Conservation (phyloP, 1,140 invertebrate genomes). For the Bursaphelenchus mucronatus region DNA sequence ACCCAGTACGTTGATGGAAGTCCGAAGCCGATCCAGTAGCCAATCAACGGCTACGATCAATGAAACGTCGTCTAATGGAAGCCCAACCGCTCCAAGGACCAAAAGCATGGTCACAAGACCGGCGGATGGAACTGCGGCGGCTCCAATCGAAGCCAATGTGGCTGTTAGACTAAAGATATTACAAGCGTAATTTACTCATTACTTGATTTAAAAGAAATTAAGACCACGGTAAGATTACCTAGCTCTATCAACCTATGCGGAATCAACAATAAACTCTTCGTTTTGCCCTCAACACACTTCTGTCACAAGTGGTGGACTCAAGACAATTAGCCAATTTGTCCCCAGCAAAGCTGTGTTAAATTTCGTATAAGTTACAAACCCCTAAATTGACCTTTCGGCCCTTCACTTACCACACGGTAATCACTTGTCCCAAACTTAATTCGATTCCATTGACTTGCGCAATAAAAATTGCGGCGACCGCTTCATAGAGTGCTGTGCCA, state of each 20-base stretch:
- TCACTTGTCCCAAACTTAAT: conserved; percentile 65
- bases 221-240: too few relatives aligned
- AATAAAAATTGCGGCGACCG: conserved; percentile 65
- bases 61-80: conserved; percentile 82
- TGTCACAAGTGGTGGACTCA: too few relatives aligned
- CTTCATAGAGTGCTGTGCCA: conserved; percentile 65
- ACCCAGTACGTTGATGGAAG: conserved; percentile 91
- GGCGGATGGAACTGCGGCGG: conserved; percentile 84
- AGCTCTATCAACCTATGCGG: too few relatives aligned
- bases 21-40: conserved; percentile 84
- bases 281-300: too few relatives aligned
- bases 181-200: conserved; percentile 60
- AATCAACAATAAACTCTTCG: too few relatives aligned
- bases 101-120: conserved; percentile 91
- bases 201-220: too few relatives aligned
- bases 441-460: conserved; percentile 68
- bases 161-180: conserved; percentile 72
- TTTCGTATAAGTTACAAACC: too few relatives aligned
- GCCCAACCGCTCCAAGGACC: conserved; percentile 84
- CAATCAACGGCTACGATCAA: conserved; percentile 89
- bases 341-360: too few relatives aligned
- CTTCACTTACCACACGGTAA: conserved; percentile 76
- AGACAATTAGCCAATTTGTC: too few relatives aligned
- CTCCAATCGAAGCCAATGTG: conserved; percentile 82
- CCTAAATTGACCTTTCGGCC: not conserved